Conservation (phyloP, 2,113 vertebrate genomes). For the Mustela nigripes region DNA sequence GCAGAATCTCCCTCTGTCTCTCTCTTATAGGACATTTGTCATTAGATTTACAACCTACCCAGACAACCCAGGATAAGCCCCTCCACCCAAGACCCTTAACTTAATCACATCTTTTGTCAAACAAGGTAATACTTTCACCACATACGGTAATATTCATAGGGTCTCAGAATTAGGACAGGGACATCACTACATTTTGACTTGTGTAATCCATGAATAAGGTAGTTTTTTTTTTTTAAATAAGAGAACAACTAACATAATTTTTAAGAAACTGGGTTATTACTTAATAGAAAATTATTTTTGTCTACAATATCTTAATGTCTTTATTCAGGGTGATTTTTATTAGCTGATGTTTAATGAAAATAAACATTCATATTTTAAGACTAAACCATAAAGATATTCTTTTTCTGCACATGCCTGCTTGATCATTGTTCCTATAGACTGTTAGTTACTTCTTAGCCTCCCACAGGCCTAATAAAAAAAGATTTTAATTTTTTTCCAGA, state of each 20-base stretch:
- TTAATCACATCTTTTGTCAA: background rate
- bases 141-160: background rate
- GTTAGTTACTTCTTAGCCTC: background rate
- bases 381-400: background rate
- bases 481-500: background rate
- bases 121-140: background rate
- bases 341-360: background rate
- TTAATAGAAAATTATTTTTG: background rate
- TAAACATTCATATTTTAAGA: background rate
- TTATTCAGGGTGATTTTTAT: background rate
- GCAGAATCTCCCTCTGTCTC: background rate
- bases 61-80: background rate
- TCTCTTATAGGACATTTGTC: background rate
- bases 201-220: background rate
- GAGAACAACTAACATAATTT: background rate
- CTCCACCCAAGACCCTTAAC: background rate
- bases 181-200: background rate
- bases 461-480: background rate
- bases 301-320: background rate
- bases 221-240: background rate
- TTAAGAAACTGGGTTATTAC: background rate
- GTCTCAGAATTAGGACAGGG: background rate
- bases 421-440: background rate
- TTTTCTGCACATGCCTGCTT: background rate
- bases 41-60: background rate